Evolutionary conservation across 2,113 vertebrate genomes (phyloP).

Genomic region (Pseudopipra pipra): DNA sequence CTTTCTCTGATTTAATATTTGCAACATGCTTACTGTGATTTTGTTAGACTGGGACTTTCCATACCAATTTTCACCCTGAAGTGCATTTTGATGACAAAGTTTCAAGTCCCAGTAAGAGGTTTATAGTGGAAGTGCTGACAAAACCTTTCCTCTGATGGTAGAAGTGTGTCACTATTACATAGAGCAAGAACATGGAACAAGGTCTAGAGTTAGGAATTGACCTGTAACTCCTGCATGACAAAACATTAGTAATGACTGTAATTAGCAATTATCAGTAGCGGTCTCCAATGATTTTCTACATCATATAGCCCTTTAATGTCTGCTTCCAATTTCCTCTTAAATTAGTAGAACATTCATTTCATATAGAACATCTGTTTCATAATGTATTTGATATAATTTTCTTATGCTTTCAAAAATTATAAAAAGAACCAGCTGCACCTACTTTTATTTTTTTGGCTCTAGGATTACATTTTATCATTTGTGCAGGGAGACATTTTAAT

Average conservation of each 20-base stretch:
- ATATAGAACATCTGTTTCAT: not conserved
- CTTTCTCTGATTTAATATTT: not conserved
- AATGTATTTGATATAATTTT: not conserved
- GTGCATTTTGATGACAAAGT: not conserved
- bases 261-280: conserved; percentile 24
- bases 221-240: not conserved
- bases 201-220: not conserved
- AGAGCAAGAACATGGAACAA: not conserved
- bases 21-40: not conserved
- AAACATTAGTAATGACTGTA: not conserved
- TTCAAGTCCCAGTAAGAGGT: not conserved
- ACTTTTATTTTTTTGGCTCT: not conserved
- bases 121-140: not conserved
- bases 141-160: not conserved
- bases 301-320: conserved; percentile 24
- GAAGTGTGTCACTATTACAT: not conserved
- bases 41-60: not conserved
- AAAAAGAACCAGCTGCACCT: not conserved
- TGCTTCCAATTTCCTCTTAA: conserved; percentile 57
- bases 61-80: not conserved
- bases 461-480: not conserved
- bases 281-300: conserved; percentile 32
- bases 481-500: not conserved
- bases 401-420: not conserved
- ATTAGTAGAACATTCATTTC: conserved; percentile 39